phyloP scores from a whole-genome alignment of 2,113 vertebrate genomes.

The Muntiacus muntjak region DNA sequence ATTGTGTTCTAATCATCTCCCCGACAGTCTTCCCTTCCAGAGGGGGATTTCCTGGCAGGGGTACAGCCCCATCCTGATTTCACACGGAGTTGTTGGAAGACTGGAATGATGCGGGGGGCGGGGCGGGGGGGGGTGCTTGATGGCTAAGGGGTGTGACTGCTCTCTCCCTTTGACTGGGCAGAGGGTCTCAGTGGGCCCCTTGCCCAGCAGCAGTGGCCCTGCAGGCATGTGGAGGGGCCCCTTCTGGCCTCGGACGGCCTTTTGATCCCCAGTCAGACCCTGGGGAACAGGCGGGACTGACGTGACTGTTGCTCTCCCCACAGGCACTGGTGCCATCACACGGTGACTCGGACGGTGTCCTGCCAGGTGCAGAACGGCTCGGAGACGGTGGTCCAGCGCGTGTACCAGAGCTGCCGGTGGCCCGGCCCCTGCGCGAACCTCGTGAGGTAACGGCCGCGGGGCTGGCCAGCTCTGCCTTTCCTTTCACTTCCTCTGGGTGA shows the following conservation, averaged over 20 bases:
- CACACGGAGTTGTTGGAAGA: background rate
- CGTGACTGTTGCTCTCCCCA: slow-evolving; percentile 43
- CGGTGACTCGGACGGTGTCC: slow-evolving; percentile 89
- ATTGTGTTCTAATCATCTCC: background rate
- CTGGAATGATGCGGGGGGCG: background rate
- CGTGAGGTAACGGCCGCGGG: slow-evolving; percentile 87
- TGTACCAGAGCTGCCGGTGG: slow-evolving; percentile 96
- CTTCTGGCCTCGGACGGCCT: accelerated
- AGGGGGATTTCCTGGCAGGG: background rate
- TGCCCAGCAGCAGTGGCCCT: background rate
- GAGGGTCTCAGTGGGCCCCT: background rate
- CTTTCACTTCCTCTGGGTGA: background rate
- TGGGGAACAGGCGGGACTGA: background rate
- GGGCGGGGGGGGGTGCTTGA: background rate
- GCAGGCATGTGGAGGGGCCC: background rate
- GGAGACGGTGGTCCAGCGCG: slow-evolving; percentile 91
- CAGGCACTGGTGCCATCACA: slow-evolving; percentile 97
- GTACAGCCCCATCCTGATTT: background rate
- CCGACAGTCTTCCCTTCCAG: background rate
- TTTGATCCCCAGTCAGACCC: background rate
- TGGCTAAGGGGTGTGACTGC: background rate
- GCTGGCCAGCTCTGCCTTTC: background rate
- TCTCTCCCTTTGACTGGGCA: background rate
- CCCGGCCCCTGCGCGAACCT: slow-evolving; percentile 93
- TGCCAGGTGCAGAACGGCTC: slow-evolving; percentile 96